Conservation (phyloP, 2,113 vertebrate genomes). For the Oceanodroma tethys region DNA sequence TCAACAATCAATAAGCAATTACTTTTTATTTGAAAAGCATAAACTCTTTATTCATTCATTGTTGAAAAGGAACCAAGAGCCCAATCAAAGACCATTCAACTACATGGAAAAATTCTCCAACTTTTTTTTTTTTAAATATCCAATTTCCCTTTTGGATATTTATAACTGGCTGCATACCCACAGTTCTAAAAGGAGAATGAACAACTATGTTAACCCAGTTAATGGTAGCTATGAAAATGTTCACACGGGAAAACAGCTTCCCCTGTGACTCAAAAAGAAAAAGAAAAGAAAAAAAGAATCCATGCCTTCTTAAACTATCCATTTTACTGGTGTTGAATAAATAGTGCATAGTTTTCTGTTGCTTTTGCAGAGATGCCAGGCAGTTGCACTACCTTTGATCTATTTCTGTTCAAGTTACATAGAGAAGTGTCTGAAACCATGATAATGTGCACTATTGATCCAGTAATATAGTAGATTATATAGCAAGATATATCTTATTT, state of each 20-base stretch:
- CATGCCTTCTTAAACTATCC: not conserved
- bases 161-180: not conserved
- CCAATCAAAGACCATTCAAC: not conserved
- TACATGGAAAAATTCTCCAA: not conserved
- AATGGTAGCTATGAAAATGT: not conserved
- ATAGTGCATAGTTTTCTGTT: not conserved
- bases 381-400: not conserved
- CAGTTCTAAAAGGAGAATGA: conserved; percentile 10
- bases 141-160: not conserved
- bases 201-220: not conserved
- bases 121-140: not conserved
- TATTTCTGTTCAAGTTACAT: conserved; percentile 33
- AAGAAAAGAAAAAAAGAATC: not conserved
- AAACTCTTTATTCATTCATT: not conserved
- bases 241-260: conserved; percentile 6
- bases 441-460: conserved; percentile 48
- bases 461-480: conserved; percentile 9
- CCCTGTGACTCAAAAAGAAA: not conserved
- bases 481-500: conserved; percentile 16
- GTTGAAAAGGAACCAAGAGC: not conserved
- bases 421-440: conserved; percentile 13
- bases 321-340: not conserved
- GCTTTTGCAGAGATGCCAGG: not conserved
- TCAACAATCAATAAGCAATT: conserved; percentile 34
- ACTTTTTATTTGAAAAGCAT: conserved; percentile 4